Base-by-base conservation (phyloP, 2,797 vertebrate genomes). In the Scarus forsteni region DNA sequence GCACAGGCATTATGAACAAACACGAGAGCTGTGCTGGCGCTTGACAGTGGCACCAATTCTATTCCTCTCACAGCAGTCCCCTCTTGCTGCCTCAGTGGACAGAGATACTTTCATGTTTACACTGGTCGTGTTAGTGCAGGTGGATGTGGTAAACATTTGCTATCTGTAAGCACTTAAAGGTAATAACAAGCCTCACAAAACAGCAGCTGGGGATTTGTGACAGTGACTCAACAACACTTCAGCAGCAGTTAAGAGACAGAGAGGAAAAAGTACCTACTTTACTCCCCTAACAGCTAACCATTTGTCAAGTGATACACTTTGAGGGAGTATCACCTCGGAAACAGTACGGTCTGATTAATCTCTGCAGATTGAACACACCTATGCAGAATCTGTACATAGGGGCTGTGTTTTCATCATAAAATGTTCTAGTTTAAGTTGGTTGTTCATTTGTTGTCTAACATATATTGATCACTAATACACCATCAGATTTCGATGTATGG, bases 61-160 rank as follows among this genome's bases (percentile, higher is more conserved):
- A 42, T 55, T 65, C 51, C 48, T 71, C 54, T 70, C 15, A 10
- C 67, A 73, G 69, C 67, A 67, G 61, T 68, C 13, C 15, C 77
- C 77, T 44, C 57, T 77, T 75, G 69, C 79, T 78, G 58, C 55
- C 54, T 79, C 70, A 66, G 58, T 40, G 54, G 65, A 66, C 63
- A 56, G 40, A n/a, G 57, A 7, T 46, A 56, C 42, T 14, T 71
- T 60, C 13, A 27, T 66, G 54, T 61, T 61, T 65, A 72, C 44
- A 50, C 36, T 34, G 27, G 38, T 42, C 34, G 39, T 59, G 77
- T 48, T 42, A 52, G 10, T 38, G 55, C 51, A 69, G 55, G 54
- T 52, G 43, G 54, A 73, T 56, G 59, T 64, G 16, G 53, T 58
- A 64, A 77, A 76, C 75, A 51, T 40, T 56, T 56, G 57, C 57